Conservation (phyloP, 2,888 invertebrate genomes). For the Drosophila incognita region DNA sequence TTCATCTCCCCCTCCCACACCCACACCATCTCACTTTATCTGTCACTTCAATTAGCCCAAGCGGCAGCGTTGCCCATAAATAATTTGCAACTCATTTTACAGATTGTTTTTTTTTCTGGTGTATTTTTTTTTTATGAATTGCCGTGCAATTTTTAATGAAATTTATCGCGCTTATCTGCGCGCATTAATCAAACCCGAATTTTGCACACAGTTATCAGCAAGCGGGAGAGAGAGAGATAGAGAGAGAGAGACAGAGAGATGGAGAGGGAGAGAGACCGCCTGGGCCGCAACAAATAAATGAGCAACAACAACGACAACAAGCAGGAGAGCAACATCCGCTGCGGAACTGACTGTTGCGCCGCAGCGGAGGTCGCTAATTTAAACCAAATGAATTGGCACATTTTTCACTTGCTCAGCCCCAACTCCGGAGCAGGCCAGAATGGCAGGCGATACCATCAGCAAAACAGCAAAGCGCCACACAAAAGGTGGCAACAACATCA, state of each 20-base stretch:
- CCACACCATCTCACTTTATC: not conserved
- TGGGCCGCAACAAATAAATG: slow-evolving; percentile 60
- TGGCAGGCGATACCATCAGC: slow-evolving; percentile 47
- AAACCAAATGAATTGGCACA: slow-evolving; percentile 84
- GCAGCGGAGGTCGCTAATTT: slow-evolving; percentile 82
- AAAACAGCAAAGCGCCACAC: slow-evolving; percentile 35
- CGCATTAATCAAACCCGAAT: slow-evolving; percentile 81
- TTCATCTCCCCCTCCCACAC: not conserved
- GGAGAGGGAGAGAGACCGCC: slow-evolving; percentile 33
- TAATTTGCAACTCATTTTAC: slow-evolving; percentile 81
- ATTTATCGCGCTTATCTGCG: slow-evolving; percentile 83
- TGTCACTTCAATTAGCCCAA: slow-evolving; percentile 14
- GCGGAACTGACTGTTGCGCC: slow-evolving; percentile 74
- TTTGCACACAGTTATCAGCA: slow-evolving; percentile 55
- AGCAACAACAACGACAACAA: slow-evolving; percentile 30
- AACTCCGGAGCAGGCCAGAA: slow-evolving; percentile 44
- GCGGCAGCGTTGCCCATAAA: slow-evolving; percentile 49
- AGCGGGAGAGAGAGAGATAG: slow-evolving; percentile 1
- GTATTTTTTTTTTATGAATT: slow-evolving; percentile 65
- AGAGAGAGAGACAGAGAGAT: slow-evolving; percentile 8
- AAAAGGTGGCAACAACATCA: slow-evolving; percentile 54
- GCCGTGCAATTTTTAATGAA: slow-evolving; percentile 80
- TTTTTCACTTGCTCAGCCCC: slow-evolving; percentile 79
- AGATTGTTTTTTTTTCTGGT: slow-evolving; percentile 60
- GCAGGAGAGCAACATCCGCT: slow-evolving; percentile 35